These are phyloP conservation scores for Sphenodon punctatus DNA, from an alignment of 2,797 vertebrate genomes.

Conservation along the genomic window DNA sequence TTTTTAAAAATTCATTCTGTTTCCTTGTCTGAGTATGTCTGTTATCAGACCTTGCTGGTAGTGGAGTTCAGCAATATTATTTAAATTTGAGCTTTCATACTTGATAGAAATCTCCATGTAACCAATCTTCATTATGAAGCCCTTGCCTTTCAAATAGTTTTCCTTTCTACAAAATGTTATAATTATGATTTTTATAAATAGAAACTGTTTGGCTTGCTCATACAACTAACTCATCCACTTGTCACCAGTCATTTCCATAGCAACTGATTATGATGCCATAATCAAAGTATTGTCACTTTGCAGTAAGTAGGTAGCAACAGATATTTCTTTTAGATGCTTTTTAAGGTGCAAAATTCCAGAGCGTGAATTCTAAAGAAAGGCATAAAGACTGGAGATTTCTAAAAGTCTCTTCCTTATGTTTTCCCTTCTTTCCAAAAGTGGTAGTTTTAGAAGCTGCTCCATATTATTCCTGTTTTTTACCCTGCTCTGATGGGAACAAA, in stretches of 20 bases:
- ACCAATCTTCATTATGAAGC: not conserved
- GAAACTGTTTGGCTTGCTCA: not conserved
- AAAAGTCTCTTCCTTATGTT: too few relatives aligned
- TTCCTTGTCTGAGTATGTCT: conserved; percentile 49
- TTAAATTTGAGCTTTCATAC: conserved; percentile 44
- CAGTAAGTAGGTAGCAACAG: not conserved
- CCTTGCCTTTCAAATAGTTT: not conserved
- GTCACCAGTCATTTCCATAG: not conserved
- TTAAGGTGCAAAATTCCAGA: not conserved
- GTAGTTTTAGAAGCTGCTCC: too few relatives aligned
- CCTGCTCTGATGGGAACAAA: too few relatives aligned
- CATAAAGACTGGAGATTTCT: too few relatives aligned
- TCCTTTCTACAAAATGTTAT: not conserved
- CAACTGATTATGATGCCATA: not conserved
- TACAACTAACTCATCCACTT: not conserved
- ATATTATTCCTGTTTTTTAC: too few relatives aligned
- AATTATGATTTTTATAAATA: not conserved
- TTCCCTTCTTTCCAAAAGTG: too few relatives aligned
- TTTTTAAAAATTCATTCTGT: conserved; percentile 52
- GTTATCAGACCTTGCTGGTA: conserved; percentile 12
- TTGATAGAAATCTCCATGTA: not conserved
- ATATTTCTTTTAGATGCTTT: too few relatives aligned
- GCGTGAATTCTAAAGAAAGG: too few relatives aligned
- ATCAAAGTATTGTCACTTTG: not conserved
- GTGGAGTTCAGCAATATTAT: conserved; percentile 12